A percentile compares a stretch with the other conserved stretches of the same genome.
phyloP scores from a whole-genome alignment of 2,888 invertebrate species.

The Trachelus iudaicus region DNA sequence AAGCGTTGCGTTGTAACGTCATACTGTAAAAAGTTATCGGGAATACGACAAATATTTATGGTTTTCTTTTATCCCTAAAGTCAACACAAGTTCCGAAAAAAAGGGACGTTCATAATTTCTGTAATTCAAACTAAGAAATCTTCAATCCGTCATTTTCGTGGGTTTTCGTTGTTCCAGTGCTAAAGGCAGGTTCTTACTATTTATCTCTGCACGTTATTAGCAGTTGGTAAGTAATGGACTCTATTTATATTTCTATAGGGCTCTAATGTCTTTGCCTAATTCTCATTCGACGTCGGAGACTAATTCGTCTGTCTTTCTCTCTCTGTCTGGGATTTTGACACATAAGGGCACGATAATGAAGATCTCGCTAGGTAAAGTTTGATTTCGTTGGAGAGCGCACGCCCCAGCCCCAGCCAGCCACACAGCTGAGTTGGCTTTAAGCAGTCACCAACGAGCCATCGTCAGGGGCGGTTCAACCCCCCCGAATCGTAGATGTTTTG shows the following conservation, averaged over 20 bases:
- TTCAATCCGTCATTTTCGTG: too few species aligned
- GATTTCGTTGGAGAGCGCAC: slow-evolving; percentile 42
- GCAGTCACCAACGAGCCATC: slow-evolving; percentile 49
- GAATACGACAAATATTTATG: too few species aligned
- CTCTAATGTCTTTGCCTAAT: background rate
- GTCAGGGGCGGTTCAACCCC: slow-evolving; percentile 28
- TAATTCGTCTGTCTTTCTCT: background rate
- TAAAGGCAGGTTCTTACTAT: background rate
- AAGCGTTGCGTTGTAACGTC: too few species aligned
- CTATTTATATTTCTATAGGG: background rate
- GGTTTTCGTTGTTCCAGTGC: too few species aligned
- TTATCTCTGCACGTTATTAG: background rate
- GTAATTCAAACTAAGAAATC: too few species aligned
- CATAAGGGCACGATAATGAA: background rate
- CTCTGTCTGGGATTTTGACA: background rate
- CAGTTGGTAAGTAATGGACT: background rate
- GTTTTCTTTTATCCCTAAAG: too few species aligned
- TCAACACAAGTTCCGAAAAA: too few species aligned
- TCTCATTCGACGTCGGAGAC: background rate
- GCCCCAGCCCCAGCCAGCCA: slow-evolving; percentile 40
- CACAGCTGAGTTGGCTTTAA: slow-evolving; percentile 41
- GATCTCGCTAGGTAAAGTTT: slow-evolving; percentile 18
- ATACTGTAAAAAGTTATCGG: too few species aligned
- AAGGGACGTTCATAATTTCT: too few species aligned
- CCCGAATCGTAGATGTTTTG: background rate